phyloP scores from a whole-genome alignment of 2,888 invertebrate genomes.

The Elmis aenea region DNA sequence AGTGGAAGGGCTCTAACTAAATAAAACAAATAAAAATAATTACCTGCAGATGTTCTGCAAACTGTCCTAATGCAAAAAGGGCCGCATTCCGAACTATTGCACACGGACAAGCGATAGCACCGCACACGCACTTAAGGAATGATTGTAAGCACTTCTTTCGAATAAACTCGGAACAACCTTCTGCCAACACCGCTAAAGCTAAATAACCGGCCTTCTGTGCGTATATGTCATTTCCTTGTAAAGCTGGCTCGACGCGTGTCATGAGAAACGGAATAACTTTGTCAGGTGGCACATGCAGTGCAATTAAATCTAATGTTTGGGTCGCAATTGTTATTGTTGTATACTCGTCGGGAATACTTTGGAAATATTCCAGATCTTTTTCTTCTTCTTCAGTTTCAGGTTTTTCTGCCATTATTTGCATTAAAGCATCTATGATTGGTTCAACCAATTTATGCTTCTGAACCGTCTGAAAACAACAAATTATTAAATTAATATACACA shows the following conservation, averaged over 20 bases:
- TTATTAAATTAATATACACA: background rate
- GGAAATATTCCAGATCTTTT: slow-evolving; percentile 58
- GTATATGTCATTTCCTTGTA: slow-evolving; percentile 57
- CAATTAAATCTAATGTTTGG: slow-evolving; percentile 69
- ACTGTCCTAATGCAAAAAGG: slow-evolving; percentile 74
- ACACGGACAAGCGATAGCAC: slow-evolving; percentile 61
- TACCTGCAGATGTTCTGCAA: slow-evolving; percentile 71
- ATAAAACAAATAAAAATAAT: no score
- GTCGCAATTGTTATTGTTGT: slow-evolving; percentile 64
- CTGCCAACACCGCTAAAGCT: slow-evolving; percentile 68
- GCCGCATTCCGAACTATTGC: slow-evolving; percentile 68
- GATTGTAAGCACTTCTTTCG: slow-evolving; percentile 64
- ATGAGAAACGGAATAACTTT: slow-evolving; percentile 69
- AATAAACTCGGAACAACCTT: slow-evolving; percentile 74
- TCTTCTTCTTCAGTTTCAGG: slow-evolving; percentile 56
- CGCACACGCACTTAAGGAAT: slow-evolving; percentile 64
- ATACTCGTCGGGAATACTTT: slow-evolving; percentile 57
- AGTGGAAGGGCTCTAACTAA: no score
- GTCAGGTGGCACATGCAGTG: slow-evolving; percentile 70
- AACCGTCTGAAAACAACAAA: slow-evolving; percentile 42
- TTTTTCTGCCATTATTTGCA: slow-evolving; percentile 62
- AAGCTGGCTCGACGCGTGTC: slow-evolving; percentile 57
- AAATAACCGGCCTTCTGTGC: slow-evolving; percentile 68
- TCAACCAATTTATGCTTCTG: slow-evolving; percentile 67
- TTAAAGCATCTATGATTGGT: slow-evolving; percentile 62